A percentile compares a stretch with the other conserved stretches of the same genome.
These are phyloP conservation scores for Ichneumon xanthorius DNA, from an alignment of 2,888 invertebrate genomes.

Conservation along the genomic window DNA sequence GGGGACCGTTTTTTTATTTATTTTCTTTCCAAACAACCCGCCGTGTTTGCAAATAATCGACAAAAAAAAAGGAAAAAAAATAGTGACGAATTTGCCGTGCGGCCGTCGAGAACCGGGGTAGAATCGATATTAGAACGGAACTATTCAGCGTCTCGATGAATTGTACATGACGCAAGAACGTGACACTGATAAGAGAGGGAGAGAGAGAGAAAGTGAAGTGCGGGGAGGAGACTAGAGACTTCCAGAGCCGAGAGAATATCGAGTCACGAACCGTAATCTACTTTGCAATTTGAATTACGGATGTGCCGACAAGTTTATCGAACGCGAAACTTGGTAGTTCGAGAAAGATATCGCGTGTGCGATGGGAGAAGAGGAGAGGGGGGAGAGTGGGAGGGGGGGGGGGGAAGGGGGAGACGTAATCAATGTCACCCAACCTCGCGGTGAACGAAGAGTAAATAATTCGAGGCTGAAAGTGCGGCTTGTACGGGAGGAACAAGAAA, in stretches of 20 bases:
- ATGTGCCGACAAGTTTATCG: conserved; percentile 66
- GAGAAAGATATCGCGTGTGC: conserved; percentile 67
- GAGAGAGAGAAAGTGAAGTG: conserved; percentile 15
- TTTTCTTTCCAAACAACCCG: conserved; percentile 21
- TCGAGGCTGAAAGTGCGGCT: conserved; percentile 63
- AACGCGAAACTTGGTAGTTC: conserved; percentile 64
- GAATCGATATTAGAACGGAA: conserved; percentile 56
- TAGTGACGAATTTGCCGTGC: conserved; percentile 73
- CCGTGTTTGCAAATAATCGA: conserved; percentile 40
- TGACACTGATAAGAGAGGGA: conserved; percentile 10
- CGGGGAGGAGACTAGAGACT: conserved; percentile 45
- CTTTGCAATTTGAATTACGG: conserved; percentile 68
- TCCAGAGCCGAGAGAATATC: conserved; percentile 50
- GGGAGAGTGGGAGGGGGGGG: neutral
- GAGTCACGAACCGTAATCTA: conserved; percentile 68
- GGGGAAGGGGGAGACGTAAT: conserved; percentile 57
- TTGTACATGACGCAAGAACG: conserved; percentile 57
- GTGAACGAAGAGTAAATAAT: conserved; percentile 66
- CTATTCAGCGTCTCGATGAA: conserved; percentile 66
- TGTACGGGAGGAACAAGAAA: conserved; percentile 47
- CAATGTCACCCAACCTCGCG: conserved; percentile 62
- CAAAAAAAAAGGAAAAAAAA: conserved; percentile 68
- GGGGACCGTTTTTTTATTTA: conserved; percentile 19
- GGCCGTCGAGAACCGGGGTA: conserved; percentile 63
- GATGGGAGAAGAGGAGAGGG: neutral